A percentile compares a stretch with the other conserved stretches of the same genome.
Conservation (phyloP, 2,113 vertebrate genomes). For the Mohoua ochrocephala region DNA sequence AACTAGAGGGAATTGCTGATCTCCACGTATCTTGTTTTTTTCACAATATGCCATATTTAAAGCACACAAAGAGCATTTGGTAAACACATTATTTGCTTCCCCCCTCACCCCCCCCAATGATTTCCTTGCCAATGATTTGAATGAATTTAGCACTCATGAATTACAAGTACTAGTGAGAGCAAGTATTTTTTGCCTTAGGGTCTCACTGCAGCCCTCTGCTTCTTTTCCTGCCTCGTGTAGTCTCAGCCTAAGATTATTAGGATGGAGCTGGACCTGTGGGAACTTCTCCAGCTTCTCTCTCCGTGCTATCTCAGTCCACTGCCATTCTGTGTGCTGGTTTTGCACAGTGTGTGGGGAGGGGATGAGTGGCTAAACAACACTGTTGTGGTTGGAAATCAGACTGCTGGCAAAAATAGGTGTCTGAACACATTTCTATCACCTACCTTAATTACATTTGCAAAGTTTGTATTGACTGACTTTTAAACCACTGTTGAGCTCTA, state of each 20-base stretch:
- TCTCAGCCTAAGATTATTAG: neutral
- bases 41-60: neutral
- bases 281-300: neutral
- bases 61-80: neutral
- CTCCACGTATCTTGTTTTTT: neutral
- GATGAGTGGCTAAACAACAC: neutral
- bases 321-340: neutral
- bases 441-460: neutral
- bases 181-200: neutral
- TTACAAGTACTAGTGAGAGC: neutral
- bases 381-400: neutral
- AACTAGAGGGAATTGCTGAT: neutral
- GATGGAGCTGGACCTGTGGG: neutral
- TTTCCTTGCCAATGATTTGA: neutral
- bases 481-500: neutral
- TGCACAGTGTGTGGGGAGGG: rapidly evolving
- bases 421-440: neutral
- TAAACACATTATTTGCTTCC: neutral
- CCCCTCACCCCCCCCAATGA: rapidly evolving
- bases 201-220: neutral
- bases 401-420: neutral
- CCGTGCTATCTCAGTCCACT: rapidly evolving
- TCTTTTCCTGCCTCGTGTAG: rapidly evolving
- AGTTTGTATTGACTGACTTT: neutral
- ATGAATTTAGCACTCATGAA: neutral